Evolutionary conservation across 2,888 invertebrate genomes (phyloP).

Genomic region (Alcis repandata): DNA sequence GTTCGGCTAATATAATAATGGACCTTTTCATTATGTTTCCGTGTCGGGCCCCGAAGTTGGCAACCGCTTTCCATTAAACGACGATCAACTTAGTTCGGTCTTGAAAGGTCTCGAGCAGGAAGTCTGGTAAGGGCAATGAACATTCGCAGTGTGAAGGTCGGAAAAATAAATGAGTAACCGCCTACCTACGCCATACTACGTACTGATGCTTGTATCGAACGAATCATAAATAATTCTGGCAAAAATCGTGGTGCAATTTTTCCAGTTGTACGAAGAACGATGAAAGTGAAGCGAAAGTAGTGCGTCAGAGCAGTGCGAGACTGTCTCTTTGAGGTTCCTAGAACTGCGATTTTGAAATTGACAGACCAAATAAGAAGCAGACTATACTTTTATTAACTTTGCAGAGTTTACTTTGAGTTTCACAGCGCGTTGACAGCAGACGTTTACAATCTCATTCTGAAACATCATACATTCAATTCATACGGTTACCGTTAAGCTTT

Average conservation of each 20-base stretch:
- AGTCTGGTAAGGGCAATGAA: constrained; percentile 73
- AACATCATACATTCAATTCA: constrained; percentile 59
- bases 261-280: constrained; percentile 33
- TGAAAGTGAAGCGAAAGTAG: constrained; percentile 38
- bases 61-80: constrained; percentile 51
- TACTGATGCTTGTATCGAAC: constrained; percentile 18
- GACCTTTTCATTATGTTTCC: constrained; percentile 35
- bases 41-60: constrained; percentile 38
- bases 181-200: constrained; percentile 37
- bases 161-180: constrained; percentile 55
- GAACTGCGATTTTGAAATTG: constrained; percentile 17
- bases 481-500: constrained; percentile 66
- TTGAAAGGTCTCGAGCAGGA: constrained; percentile 66
- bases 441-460: constrained; percentile 45
- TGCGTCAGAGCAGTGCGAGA: constrained; percentile 20
- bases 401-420: constrained; percentile 15
- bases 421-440: constrained; percentile 37
- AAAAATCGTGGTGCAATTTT: constrained; percentile 18
- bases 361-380: constrained; percentile 20
- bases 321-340: constrained; percentile 21
- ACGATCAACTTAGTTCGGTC: constrained; percentile 57
- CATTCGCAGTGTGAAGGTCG: constrained; percentile 69
- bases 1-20: constrained; percentile 31
- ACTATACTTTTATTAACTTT: constrained; percentile 15
- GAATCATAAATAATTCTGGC: constrained; percentile 30